phyloP scores from a whole-genome alignment of 2,888 invertebrate genomes.

The Drosophila mettleri region DNA sequence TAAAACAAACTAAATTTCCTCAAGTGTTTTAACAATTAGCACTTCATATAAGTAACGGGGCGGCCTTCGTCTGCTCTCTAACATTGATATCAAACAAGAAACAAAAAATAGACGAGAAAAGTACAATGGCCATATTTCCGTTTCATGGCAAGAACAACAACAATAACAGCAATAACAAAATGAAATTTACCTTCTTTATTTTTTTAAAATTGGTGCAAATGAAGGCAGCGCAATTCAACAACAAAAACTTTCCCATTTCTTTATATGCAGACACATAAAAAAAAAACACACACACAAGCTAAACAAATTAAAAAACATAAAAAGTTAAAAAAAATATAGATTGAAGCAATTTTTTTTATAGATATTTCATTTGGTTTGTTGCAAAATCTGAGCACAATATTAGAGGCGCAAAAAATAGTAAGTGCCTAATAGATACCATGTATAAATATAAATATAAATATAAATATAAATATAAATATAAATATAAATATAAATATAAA shows the following conservation, averaged over 20 bases:
- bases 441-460: neutral
- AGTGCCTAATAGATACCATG: neutral
- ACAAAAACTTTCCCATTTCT: constrained; percentile 27
- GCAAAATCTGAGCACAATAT: constrained; percentile 1
- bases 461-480: neutral
- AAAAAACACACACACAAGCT: constrained; percentile 1
- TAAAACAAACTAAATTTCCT: constrained; percentile 48
- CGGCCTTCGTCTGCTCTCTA: constrained; percentile 51
- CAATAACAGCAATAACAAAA: constrained; percentile 20
- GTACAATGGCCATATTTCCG: constrained; percentile 29
- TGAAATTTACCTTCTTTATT: constrained; percentile 21
- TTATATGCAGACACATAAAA: constrained; percentile 21
- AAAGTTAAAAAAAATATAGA: constrained; percentile 9
- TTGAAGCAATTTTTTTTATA: constrained; percentile 40
- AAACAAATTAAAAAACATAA: constrained; percentile 12
- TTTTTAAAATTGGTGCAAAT: constrained; percentile 36
- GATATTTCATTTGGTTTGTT: constrained; percentile 41
- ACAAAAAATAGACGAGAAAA: neutral
- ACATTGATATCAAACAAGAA: constrained; percentile 28
- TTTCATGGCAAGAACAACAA: constrained; percentile 21
- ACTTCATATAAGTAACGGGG: constrained; percentile 58
- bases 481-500: neutral
- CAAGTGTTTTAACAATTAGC: constrained; percentile 62
- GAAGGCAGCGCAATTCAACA: constrained; percentile 18
- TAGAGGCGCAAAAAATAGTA: neutral